Evolutionary conservation across 2,888 invertebrate species (phyloP), one percentile per base, ranked within the genome.

Genomic region (Choristoneura rosaceana): DNA sequence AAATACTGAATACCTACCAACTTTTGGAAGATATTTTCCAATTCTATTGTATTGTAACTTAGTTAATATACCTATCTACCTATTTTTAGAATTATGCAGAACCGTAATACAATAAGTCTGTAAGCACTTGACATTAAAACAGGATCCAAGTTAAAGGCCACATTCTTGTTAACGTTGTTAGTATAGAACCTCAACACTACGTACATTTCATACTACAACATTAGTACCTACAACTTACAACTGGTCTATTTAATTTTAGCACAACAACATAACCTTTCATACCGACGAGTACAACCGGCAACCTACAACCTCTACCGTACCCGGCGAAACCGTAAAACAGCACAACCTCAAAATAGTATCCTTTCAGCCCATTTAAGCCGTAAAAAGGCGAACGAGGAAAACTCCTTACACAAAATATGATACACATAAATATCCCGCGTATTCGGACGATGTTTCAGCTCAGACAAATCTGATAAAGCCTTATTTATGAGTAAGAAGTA

Each of bases 371-470:
- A 84, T 88, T 85, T 87, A 82, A 86, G 84, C 85, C 87, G 84
- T 85, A 89, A 87, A 89, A 83, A 84, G 82, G 81, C 80, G 82
- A 85, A 84, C 80, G 82, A 82, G 87, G 82, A 87, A 88, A 88
- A 87, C 85, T 87, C 83, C 84, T 79, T 80, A 80, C 82, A 82
- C 84, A 85, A 89, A 89, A 89, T 89, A 90, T 89, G 87, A 85
- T 85, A 86, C 84, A 87, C 89, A 90, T 89, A 90, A 91, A 91
- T 89, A 85, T 85, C 84, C 80, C 84, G 52, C 79, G 85, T 82
- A 84, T 82, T 82, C 85, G 83, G 84, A 86, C 89, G 88, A 87
- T 90, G 88, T 90, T 92, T 85, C 88, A 81, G 87, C 78, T 76
- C 74, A 75, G 71, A 76, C 79, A 82, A 84, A 88, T 82, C 83